phyloP scores from a whole-genome alignment of 1,140 invertebrate species.

The Danaus plexippus region DNA sequence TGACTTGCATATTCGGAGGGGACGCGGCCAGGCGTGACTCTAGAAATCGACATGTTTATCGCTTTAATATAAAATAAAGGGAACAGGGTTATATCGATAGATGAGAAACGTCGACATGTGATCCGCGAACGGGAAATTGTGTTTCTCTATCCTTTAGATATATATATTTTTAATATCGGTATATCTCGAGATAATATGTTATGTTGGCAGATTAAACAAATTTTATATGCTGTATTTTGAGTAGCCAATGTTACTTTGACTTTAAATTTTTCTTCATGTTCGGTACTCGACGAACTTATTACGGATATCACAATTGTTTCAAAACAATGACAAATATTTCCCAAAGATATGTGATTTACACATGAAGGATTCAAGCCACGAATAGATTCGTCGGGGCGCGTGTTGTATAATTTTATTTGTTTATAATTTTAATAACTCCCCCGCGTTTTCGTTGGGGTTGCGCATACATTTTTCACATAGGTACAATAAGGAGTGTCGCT shows the following conservation, averaged over 20 bases:
- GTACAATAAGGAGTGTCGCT: constrained; percentile 65
- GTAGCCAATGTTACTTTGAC: no score
- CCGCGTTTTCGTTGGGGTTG: constrained; percentile 40
- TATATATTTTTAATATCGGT: no score
- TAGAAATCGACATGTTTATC: constrained; percentile 68
- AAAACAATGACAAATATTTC: no score
- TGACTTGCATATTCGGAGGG: constrained; percentile 68
- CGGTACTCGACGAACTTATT: no score
- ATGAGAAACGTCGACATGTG: constrained; percentile 53
- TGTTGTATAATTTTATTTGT: constrained; percentile 68
- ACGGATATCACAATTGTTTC: no score
- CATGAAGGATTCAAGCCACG: constrained; percentile 47
- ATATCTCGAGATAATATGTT: no score
- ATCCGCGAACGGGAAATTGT: constrained; percentile 53
- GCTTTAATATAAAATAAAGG: constrained; percentile 71
- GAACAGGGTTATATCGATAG: constrained; percentile 57
- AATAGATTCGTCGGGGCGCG: constrained; percentile 39
- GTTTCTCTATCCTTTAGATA: constrained; percentile 27
- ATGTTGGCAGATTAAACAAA: no score
- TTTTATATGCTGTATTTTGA: no score
- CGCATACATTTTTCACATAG: constrained; percentile 58
- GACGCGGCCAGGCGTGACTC: constrained; percentile 55
- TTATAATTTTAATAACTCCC: constrained; percentile 70
- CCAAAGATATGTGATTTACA: constrained; percentile 24
- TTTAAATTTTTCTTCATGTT: no score